Conservation (phyloP, 2,888 invertebrate species). For the Auanema sp. region DNA sequence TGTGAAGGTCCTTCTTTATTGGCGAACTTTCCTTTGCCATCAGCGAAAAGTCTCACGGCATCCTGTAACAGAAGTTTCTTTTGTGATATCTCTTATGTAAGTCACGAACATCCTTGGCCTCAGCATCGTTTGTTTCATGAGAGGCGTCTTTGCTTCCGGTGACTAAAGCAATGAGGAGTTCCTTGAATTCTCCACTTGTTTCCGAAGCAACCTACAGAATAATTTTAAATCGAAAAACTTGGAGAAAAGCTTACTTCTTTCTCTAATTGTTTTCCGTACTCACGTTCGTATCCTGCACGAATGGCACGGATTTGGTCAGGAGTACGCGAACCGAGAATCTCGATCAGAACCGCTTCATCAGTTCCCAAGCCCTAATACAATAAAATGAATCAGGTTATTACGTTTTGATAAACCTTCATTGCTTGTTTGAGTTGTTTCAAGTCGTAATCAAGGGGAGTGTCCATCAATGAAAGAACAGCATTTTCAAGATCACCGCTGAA, state of each 20-base stretch:
- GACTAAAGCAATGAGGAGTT: slow-evolving; percentile 53
- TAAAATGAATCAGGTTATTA: too few species aligned
- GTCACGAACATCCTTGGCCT: slow-evolving; percentile 28
- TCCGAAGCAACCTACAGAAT: slow-evolving; percentile 70
- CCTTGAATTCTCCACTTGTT: slow-evolving; percentile 85
- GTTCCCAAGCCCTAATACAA: slow-evolving; percentile 75
- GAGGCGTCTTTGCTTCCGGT: slow-evolving; percentile 56
- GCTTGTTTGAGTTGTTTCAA: slow-evolving; percentile 66
- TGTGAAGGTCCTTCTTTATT: slow-evolving; percentile 39
- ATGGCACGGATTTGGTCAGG: slow-evolving; percentile 48
- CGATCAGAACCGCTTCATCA: slow-evolving; percentile 80
- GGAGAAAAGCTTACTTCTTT: slow-evolving; percentile 24
- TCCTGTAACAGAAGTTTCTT: slow-evolving; percentile 27
- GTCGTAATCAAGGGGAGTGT: slow-evolving; percentile 65
- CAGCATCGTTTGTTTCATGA: slow-evolving; percentile 42
- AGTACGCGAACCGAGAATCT: slow-evolving; percentile 82
- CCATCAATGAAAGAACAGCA: slow-evolving; percentile 58
- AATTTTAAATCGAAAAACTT: too few species aligned
- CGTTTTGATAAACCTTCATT: slow-evolving; percentile 53
- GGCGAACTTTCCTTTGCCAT: slow-evolving; percentile 48
- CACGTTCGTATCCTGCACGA: slow-evolving; percentile 41
- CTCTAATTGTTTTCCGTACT: slow-evolving; percentile 40
- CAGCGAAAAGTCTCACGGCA: slow-evolving; percentile 49
- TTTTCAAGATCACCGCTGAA: slow-evolving; percentile 47
- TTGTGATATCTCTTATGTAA: not conserved